Evolutionary conservation across 2,113 vertebrate species (phyloP), one percentile per base, ranked within the genome.

Genomic region (Ramphastos sulfuratus): DNA sequence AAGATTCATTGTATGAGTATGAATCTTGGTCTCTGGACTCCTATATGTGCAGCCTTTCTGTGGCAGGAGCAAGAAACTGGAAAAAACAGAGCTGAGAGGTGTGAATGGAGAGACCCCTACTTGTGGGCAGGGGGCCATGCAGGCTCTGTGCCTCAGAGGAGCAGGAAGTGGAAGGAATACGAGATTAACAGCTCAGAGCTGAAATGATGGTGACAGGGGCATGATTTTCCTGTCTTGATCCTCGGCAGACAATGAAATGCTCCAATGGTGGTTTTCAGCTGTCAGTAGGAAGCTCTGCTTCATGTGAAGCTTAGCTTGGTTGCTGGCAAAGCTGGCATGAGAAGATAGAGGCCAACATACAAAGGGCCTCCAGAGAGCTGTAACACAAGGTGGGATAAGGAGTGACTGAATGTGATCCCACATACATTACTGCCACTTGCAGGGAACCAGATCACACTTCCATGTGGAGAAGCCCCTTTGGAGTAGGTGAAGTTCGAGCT

Each of bases 1-100:
- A 77, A 72, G 30, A 37, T 1, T 4, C 42, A 7, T 56, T 30
- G n/a, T 0, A 4, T 5, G 1, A 0, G 5, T 67, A 14, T 55
- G 1, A 10, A 4, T 42, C 48, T 56, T 48, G 58, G 33, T 42
- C 61, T 85, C 35, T 66, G 56, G 16, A 46, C 18, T 65, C 46
- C 10, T 13, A 15, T 6, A 6, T 28, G 15, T 44, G 37, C 18
- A 61, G 69, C 58, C 33, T 52, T 70, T 70, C 39, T 65, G 46
- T 42, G 31, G 31, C 25, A 74, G 66, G 66, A 85, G 66, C 50
- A 77, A 15, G 0, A 3, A 84, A 27, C 59, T 72, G 33, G 54
- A 42, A 83, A 60, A 84, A 33, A 60, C 65, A 39, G 69, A 80
- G 63, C 58, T 65, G 37, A 70, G 31, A 3, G 23, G 44, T 6